Conservation (phyloP, 2,888 invertebrate genomes). For the Agrochola macilenta region DNA sequence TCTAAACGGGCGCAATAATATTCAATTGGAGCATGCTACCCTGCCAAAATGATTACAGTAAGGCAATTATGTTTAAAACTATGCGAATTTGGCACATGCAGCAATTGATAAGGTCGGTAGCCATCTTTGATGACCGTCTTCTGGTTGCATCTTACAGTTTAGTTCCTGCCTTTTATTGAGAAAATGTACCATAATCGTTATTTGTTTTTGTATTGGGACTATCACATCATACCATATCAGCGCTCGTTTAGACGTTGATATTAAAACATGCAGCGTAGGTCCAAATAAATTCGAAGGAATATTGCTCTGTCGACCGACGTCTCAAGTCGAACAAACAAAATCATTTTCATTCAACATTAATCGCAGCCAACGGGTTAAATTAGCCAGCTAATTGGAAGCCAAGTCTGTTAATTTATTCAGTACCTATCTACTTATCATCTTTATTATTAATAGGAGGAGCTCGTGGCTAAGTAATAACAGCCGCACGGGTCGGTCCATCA, state of each 20-base stretch:
- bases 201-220: too few relatives aligned
- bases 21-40: constrained; percentile 26
- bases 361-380: too few relatives aligned
- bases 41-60: constrained; percentile 67
- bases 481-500: too few relatives aligned
- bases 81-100: constrained; percentile 61
- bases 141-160: constrained; percentile 31
- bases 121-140: constrained; percentile 20
- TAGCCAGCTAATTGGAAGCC: too few relatives aligned
- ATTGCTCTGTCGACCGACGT: not conserved
- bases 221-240: not conserved
- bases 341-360: not conserved
- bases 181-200: too few relatives aligned
- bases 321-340: not conserved
- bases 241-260: too few relatives aligned
- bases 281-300: not conserved
- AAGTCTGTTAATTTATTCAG: too few relatives aligned
- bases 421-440: too few relatives aligned
- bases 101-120: constrained; percentile 32
- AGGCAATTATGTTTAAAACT: constrained; percentile 73
- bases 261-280: not conserved
- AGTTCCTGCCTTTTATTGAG: not conserved
- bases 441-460: too few relatives aligned
- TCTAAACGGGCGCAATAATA: constrained; percentile 16
- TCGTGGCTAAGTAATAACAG: too few relatives aligned